phyloP scores from a whole-genome alignment of 1,140 invertebrate genomes.

The Eriosoma lanigerum region DNA sequence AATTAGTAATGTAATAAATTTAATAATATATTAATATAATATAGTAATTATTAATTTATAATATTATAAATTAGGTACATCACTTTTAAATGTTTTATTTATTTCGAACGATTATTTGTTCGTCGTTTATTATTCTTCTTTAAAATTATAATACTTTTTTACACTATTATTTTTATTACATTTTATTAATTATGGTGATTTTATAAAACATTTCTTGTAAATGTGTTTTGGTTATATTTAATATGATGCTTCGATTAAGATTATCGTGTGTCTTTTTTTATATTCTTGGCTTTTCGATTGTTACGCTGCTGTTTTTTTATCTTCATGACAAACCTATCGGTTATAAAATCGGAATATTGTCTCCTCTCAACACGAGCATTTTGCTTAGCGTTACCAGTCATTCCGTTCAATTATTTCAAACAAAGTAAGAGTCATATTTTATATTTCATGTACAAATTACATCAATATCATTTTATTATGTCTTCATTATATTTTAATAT shows the following conservation, averaged over 20 bases:
- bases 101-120: no score
- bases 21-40: no score
- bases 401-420: conserved; percentile 23
- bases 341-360: not conserved
- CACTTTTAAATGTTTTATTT: no score
- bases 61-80: no score
- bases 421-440: conserved; percentile 7
- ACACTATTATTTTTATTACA: no score
- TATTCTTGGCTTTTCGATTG: not conserved
- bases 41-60: no score
- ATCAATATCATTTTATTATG: no score
- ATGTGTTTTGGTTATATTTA: not conserved
- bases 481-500: no score
- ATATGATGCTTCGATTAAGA: not conserved
- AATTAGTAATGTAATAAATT: no score
- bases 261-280: not conserved
- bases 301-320: conserved; percentile 1
- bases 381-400: not conserved
- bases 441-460: not conserved
- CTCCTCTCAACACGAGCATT: not conserved
- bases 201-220: not conserved
- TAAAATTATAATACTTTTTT: no score
- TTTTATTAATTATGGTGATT: no score
- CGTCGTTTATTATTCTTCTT: no score
- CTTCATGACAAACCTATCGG: not conserved